Evolutionary conservation across 2,888 invertebrate genomes (phyloP).

Genomic region (Chromoteleia sp.): DNA sequence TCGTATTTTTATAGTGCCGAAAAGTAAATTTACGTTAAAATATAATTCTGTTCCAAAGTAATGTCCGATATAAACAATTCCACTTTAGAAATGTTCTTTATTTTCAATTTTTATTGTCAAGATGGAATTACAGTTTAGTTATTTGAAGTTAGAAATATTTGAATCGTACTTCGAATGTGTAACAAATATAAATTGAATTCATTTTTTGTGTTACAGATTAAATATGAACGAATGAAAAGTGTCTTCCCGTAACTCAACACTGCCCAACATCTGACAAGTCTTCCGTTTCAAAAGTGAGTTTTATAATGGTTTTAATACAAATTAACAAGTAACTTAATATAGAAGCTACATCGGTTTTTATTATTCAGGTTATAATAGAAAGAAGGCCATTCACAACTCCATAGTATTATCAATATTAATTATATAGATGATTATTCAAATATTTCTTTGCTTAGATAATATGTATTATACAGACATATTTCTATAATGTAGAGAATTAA

Average conservation of each 20-base stretch:
- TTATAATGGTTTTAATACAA: no score
- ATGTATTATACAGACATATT: no score
- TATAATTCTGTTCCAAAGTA: conserved; percentile 32
- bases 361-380: no score
- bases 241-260: conserved; percentile 7
- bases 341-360: no score
- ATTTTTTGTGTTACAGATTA: conserved; percentile 32
- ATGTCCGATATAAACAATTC: conserved; percentile 27
- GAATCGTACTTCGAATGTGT: neutral
- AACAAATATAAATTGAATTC: neutral
- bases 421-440: no score
- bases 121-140: neutral
- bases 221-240: conserved; percentile 46
- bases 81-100: conserved; percentile 4
- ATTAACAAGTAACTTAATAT: no score
- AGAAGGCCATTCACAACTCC: no score
- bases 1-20: conserved; percentile 39
- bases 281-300: conserved; percentile 36
- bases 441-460: no score
- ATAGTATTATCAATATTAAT: no score
- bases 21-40: conserved; percentile 41
- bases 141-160: neutral
- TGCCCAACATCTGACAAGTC: conserved; percentile 7
- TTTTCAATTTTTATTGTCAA: conserved; percentile 22
- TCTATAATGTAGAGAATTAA: no score